Evolutionary conservation across 2,888 invertebrate genomes (phyloP).

Genomic region (Coelopa pilipes): DNA sequence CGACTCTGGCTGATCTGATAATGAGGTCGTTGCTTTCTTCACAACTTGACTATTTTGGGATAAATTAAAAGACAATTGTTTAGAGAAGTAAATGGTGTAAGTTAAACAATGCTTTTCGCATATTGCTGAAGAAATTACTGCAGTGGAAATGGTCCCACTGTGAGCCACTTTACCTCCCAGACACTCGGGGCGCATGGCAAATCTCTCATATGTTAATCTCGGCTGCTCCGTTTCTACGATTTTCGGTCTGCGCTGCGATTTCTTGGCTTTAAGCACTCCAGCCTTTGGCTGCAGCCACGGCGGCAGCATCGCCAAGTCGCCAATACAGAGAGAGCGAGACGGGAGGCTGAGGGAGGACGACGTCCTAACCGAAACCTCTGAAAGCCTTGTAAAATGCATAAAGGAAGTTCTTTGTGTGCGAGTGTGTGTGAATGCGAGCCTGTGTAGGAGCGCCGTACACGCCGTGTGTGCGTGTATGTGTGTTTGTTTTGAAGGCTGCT

Average conservation of each 20-base stretch:
- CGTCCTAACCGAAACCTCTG: conserved; percentile 7
- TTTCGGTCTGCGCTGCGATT: conserved; percentile 19
- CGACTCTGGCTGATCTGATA: no score
- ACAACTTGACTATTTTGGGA: no score
- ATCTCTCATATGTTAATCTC: conserved; percentile 25
- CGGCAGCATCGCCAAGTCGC: conserved; percentile 2
- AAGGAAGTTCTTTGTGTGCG: not conserved
- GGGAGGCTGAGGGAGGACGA: not conserved
- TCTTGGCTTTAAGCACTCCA: conserved; percentile 18
- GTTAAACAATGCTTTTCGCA: no score
- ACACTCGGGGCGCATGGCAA: not conserved
- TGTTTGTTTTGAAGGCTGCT: not conserved
- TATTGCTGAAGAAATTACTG: no score
- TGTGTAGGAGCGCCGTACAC: not conserved
- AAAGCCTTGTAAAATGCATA: conserved; percentile 13
- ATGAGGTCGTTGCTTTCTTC: no score
- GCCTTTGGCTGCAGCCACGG: conserved; percentile 1
- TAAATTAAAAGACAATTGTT: no score
- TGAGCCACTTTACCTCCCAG: no score
- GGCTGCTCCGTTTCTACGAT: not conserved
- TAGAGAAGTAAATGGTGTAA: no score
- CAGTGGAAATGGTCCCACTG: no score
- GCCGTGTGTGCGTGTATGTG: not conserved
- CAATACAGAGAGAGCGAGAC: not conserved
- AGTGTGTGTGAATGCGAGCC: not conserved